Evolutionary conservation across 2,888 invertebrate species (phyloP).

Genomic region (Acrocyrtus sp.): DNA sequence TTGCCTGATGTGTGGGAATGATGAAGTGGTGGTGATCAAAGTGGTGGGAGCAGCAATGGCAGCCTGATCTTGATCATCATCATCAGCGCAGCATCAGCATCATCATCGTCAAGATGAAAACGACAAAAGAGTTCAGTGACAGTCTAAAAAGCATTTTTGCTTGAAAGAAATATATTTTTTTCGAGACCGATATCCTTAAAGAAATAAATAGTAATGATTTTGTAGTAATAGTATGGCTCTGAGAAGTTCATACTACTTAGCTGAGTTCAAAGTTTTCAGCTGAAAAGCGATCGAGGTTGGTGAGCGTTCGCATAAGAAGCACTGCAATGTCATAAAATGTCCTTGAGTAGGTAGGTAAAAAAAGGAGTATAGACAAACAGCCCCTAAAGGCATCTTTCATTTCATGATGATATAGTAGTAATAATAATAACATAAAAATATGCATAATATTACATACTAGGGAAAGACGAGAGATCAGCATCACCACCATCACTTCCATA

Average conservation of each 20-base stretch:
- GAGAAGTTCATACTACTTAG: too few species aligned
- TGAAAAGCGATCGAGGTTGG: too few species aligned
- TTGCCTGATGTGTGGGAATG: slow-evolving; percentile 9
- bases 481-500: not conserved
- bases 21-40: too few species aligned
- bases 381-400: slow-evolving; percentile 4
- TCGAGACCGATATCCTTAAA: too few species aligned
- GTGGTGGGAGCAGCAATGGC: slow-evolving; percentile 35
- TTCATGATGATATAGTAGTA: not conserved
- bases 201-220: too few species aligned
- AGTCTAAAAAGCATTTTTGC: too few species aligned
- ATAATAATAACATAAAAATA: not conserved
- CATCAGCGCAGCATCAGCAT: not conserved
- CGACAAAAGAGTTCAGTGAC: slow-evolving; percentile 47
- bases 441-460: not conserved
- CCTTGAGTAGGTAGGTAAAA: slow-evolving; percentile 51
- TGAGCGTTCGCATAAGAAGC: not conserved
- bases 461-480: not conserved
- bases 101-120: slow-evolving; percentile 13
- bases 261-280: too few species aligned
- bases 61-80: too few species aligned
- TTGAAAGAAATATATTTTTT: too few species aligned
- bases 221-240: too few species aligned
- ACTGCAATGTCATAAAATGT: slow-evolving; percentile 51
- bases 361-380: not conserved